phyloP scores from a whole-genome alignment of 2,113 vertebrate genomes.

The Charina bottae region DNA sequence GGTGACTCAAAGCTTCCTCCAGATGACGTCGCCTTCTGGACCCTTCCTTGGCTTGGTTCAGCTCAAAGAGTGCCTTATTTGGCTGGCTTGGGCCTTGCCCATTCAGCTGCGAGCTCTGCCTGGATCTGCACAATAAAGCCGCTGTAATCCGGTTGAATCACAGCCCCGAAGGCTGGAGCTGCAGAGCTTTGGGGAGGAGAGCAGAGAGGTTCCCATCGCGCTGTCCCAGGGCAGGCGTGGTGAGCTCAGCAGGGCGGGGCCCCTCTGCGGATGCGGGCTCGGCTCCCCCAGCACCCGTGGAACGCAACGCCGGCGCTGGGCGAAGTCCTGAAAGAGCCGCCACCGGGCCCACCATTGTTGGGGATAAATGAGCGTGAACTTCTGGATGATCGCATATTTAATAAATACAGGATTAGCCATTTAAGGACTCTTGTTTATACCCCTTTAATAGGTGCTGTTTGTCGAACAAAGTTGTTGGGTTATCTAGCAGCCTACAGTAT shows the following conservation, averaged over 20 bases:
- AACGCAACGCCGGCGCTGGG: background rate
- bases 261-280: background rate
- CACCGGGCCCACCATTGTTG: too few species aligned
- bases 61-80: constrained; percentile 85
- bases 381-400: too few species aligned
- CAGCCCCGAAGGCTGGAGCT: constrained; percentile 46
- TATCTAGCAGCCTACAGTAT: background rate
- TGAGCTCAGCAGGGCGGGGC: background rate
- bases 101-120: constrained; percentile 36
- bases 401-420: too few species aligned
- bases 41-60: constrained; percentile 80
- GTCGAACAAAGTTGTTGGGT: too few species aligned
- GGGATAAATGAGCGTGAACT: too few species aligned
- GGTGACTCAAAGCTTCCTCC: constrained; percentile 91
- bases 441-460: background rate
- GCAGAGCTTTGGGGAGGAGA: background rate
- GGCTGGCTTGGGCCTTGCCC: constrained; percentile 73
- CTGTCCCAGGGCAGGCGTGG: background rate
- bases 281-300: too few species aligned
- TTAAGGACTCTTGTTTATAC: too few species aligned
- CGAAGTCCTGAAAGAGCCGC: too few species aligned
- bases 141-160: constrained; percentile 65
- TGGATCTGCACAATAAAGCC: constrained; percentile 60
- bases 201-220: too few species aligned
- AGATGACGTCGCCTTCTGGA: constrained; percentile 85